Evolutionary conservation across 2,113 vertebrate species (phyloP), one percentile per base, ranked within the genome.

Genomic region (Machaerirhynchus nigripectus): DNA sequence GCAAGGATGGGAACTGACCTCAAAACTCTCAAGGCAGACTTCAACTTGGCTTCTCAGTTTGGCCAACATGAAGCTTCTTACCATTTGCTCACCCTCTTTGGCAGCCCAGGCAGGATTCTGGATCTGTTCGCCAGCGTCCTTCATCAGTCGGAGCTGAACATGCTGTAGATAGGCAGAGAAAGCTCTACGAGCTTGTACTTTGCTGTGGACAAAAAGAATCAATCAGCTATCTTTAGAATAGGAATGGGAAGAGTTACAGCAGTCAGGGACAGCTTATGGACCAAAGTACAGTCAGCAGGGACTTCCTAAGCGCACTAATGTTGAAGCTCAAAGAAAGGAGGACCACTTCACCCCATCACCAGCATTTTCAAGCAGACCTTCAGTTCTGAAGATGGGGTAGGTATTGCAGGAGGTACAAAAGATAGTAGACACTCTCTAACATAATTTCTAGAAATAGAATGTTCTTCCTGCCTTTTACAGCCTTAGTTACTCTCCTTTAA

Each of bases 151-250:
- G 71, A 98, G 95, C 93, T 99, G 99, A 91, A 99, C 99, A 2
- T 98, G 98, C 79, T 98, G 98, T 55, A 99, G 98, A 95, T 99
- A 99, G 26, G 98, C 98, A 95, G 99, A 99, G 96, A 99, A 99
- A 84, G 99, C 98, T 96, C 97, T 96, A 74, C 99, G 99, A 61
- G 99, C 99, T 97, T 99, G 99, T 31, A 99, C 98, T 97, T 99
- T 99, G 98, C 99, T 99, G 96, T 47, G 95, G 90, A 97, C 61
- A 79, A 75, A 90, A 40, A 93, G 27, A 69, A 89, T 23, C 64
- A 52, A 46, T 78, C 57, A 89, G 65, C 19, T 37, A 10, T 26
- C 46, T 63, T 89, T 49, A 90, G 8, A 60, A 42, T 0, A 89
- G n/a, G 15, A 92, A 63, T 6, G 11, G 40, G 47, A 80, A 91